Evolutionary conservation across 2,888 invertebrate species (phyloP), one percentile per base, ranked within the genome.

Genomic region (Trachelus tabidus): DNA sequence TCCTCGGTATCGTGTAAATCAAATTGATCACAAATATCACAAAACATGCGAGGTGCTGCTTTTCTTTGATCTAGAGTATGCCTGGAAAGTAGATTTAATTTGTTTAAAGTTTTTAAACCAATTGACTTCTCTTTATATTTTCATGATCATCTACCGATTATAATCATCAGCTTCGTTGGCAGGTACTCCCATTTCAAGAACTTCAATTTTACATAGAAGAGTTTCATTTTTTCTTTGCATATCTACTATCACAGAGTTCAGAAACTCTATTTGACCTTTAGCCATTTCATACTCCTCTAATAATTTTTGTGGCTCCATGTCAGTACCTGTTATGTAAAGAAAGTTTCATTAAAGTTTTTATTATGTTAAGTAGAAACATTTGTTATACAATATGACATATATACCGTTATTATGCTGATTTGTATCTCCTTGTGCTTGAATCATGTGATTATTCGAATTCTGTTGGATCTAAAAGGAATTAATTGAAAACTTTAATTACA

Each of bases 1-100:
- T 99, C 99, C 91, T 99, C 99, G 0, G 99, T 99, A 92, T 99
- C 98, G 91, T 99, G 99, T 78, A 95, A 93, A 93, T 99, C 99
- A 93, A 99, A 99, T 91, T 95, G 94, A 93, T 99, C 99, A 92
- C 99, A 99, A 87, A 98, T 99, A 93, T 99, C 99, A 94, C 99
- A 99, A 93, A 97, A 99, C 89, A 96, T 92, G 34, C 99, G 95
- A 71, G 97, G 97, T 3, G 97, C 94, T 33, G 93, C 86, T 81
- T 87, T 86, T 81, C 91, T 90, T 79, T 91, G 91, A 23, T 91
- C 90, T 79, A 91, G 86, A 23, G 90, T 90, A 77, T 81, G 87
- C 75, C 89, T 91, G 76, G 15, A 76, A 84, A 6, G 9, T 12
- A 31, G 9, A 71, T 71, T 71, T 31, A 71, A 12, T 23, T 71